Evolutionary conservation across 2,797 vertebrate genomes (phyloP), one percentile per base, ranked within the genome.

Genomic region (Notamacropus eugenii): DNA sequence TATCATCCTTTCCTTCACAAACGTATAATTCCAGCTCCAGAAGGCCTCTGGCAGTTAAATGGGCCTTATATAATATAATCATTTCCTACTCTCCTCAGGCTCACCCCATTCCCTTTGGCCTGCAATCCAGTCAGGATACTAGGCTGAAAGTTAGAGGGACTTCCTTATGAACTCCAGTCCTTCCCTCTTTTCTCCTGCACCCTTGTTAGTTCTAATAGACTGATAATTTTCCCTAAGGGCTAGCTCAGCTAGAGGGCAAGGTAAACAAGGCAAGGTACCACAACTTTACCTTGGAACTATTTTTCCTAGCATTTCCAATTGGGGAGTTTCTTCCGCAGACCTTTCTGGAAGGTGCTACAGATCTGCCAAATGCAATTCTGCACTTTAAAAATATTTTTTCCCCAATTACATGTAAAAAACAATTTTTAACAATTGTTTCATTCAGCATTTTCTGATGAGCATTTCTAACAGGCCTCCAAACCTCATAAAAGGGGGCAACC

Each of bases 1-100:
- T 94, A 92, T 96, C 96, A 96, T 90, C 96, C 93, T 95, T 92
- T 90, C 93, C 94, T 93, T 92, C 3, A 52, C 56, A 91, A 93
- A 93, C 91, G 62, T 91, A 67, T 91, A 92, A 22, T 96, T 97
- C 93, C 14, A 19, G 55, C 58, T 62, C 31, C 87, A 59, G 56
- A 82, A 62, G 94, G 82, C 96, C 92, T 31, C 92, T 46, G 92
- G 95, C 19, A 82, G 59, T 87, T 95, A 19, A 54, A 93, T 40
- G 54, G 74, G 16, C 59, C 57, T 14, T 46, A 91, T 95, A 82
- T 92, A 97, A 90, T 55, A 8, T 94, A 97, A 96, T 87, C 52
- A 9, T n/a, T 92, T 74, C 91, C 93, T 93, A 19, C 90, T 34
- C 87, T 91, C 93, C 93, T 40, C 28, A 31, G 54, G 31, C 11